A percentile compares a stretch with the other conserved stretches of the same genome.
phyloP scores from a whole-genome alignment of 2,113 vertebrate genomes.

The Cinclus cinclus region DNA sequence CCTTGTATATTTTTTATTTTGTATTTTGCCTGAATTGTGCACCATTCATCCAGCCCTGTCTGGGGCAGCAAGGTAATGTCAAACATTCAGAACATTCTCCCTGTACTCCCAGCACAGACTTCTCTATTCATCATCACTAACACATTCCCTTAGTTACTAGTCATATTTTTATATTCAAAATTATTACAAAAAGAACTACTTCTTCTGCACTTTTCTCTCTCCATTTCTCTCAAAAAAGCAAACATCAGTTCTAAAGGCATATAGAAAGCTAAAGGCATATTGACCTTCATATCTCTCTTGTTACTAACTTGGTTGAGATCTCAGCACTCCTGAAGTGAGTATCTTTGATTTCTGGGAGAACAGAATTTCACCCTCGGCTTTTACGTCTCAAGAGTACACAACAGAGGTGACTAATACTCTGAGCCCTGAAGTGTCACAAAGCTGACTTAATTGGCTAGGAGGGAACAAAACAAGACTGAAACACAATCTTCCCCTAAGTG shows the following conservation, averaged over 20 bases:
- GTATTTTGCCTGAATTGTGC: not conserved
- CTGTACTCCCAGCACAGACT: not conserved
- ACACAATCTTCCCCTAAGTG: conserved; percentile 38
- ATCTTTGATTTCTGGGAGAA: conserved; percentile 9
- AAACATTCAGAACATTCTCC: not conserved
- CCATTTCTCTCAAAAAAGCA: not conserved
- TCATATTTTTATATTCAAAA: not conserved
- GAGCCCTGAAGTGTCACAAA: conserved; percentile 16
- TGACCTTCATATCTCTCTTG: not conserved
- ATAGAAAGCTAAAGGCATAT: not conserved
- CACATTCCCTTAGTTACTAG: not conserved
- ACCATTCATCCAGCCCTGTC: not conserved
- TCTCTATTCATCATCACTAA: not conserved
- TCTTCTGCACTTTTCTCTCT: not conserved
- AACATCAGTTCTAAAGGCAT: not conserved
- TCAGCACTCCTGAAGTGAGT: not conserved
- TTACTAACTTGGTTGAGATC: not conserved
- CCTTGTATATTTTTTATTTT: not conserved
- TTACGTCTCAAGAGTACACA: not conserved
- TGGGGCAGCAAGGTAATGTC: not conserved
- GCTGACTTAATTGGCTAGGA: conserved; percentile 42
- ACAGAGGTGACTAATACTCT: conserved; percentile 23
- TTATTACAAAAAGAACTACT: not conserved
- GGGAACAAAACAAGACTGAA: conserved; percentile 45
- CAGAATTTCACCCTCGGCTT: conserved; percentile 17